Evolutionary conservation across 2,888 invertebrate species (phyloP).

Genomic region (Mystacides longicornis): DNA sequence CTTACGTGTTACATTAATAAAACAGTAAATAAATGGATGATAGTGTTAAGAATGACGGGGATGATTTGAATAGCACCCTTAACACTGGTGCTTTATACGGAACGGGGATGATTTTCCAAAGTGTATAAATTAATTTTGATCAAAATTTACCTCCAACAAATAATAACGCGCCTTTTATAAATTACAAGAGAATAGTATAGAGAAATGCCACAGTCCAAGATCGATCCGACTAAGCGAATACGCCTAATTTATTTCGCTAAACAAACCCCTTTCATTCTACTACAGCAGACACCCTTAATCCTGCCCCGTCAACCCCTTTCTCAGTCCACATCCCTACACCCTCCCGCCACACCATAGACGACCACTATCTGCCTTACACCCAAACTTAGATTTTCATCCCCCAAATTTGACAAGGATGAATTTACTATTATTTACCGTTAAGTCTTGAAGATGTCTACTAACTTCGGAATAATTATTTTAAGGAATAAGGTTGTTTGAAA

Average conservation of each 20-base stretch:
- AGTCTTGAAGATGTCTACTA: no score
- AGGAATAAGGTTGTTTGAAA: no score
- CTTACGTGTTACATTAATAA: no score
- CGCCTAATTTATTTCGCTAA: slow-evolving; percentile 22
- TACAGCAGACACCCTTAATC: slow-evolving; percentile 4
- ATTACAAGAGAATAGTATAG: background rate
- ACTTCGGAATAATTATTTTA: no score
- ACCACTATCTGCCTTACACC: slow-evolving; percentile 14
- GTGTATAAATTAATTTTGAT: slow-evolving; percentile 18
- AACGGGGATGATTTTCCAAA: slow-evolving; percentile 14
- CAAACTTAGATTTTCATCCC: slow-evolving; percentile 16
- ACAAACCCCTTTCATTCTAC: slow-evolving; percentile 14
- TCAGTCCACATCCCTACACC: slow-evolving; percentile 25
- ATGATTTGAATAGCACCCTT: no score
- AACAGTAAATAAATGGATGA: no score
- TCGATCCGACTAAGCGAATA: slow-evolving; percentile 15
- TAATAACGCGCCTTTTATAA: slow-evolving; percentile 8
- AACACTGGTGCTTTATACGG: no score
- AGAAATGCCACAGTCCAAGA: slow-evolving; percentile 17
- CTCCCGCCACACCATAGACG: slow-evolving; percentile 25
- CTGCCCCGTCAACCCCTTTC: background rate
- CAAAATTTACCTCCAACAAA: slow-evolving; percentile 18
- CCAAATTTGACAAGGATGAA: slow-evolving; percentile 10
- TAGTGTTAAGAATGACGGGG: no score
- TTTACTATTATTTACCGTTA: background rate